Conservation (phyloP, 2,113 vertebrate genomes). For the Dromaius novaehollandiae region DNA sequence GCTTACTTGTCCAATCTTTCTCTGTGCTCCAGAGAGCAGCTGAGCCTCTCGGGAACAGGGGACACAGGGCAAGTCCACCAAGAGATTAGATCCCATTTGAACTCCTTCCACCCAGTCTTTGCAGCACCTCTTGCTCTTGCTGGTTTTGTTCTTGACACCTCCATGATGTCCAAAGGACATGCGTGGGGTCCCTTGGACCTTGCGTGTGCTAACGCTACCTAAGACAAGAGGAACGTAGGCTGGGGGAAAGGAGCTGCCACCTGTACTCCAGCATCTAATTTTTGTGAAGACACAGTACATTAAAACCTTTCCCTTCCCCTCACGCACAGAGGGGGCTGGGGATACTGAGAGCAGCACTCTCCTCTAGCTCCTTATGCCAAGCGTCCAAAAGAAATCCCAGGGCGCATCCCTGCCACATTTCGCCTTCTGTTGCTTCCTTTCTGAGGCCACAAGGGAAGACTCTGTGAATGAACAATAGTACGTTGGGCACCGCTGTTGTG, state of each 20-base stretch:
- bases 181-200: background rate
- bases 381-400: background rate
- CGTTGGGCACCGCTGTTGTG: background rate
- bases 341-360: background rate
- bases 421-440: background rate
- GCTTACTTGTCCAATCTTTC: background rate
- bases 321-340: background rate
- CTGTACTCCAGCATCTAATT: background rate
- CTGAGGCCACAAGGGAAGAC: background rate
- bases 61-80: background rate
- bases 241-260: background rate
- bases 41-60: fast-evolving
- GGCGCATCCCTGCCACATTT: background rate
- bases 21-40: background rate
- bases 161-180: background rate
- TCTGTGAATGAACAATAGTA: background rate
- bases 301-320: background rate
- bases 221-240: background rate
- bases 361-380: background rate
- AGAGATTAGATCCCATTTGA: fast-evolving
- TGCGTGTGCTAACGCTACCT: background rate
- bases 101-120: background rate
- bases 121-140: background rate
- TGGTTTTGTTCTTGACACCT: background rate
- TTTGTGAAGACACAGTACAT: background rate